Percentiles rank a stretch among this genome's conserved stretches.
Evolutionary conservation across 2,888 invertebrate genomes (phyloP).

Genomic region (Lottia scabra): DNA sequence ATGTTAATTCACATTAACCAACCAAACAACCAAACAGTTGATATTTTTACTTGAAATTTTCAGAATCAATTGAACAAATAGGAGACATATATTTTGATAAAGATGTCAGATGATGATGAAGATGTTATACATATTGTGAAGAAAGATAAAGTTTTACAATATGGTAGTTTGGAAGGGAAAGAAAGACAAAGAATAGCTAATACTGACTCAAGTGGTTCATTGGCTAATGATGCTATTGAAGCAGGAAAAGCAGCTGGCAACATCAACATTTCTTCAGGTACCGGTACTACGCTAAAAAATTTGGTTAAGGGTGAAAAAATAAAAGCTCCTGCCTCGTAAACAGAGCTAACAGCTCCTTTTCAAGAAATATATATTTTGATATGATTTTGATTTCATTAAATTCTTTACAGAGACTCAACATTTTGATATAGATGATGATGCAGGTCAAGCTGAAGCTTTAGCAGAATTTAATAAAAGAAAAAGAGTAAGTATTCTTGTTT

Average conservation of each 20-base stretch:
- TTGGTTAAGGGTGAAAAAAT: too few relatives aligned
- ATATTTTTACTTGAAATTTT: too few relatives aligned
- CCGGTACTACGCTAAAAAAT: not conserved
- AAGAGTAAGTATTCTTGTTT: slow-evolving; percentile 74
- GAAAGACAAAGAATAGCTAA: slow-evolving; percentile 80
- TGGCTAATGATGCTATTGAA: slow-evolving; percentile 66
- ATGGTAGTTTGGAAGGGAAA: slow-evolving; percentile 88
- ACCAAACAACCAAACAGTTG: too few relatives aligned
- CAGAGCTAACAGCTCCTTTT: too few relatives aligned
- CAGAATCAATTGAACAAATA: too few relatives aligned
- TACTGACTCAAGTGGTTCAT: slow-evolving; percentile 69
- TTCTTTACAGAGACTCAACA: slow-evolving; percentile 74
- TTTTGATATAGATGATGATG: slow-evolving; percentile 88
- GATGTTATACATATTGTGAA: slow-evolving; percentile 76
- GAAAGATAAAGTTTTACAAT: slow-evolving; percentile 83
- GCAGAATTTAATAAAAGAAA: slow-evolving; percentile 96
- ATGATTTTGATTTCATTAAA: too few relatives aligned
- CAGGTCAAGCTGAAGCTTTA: slow-evolving; percentile 88
- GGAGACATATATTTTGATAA: not conserved
- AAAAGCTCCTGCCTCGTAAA: too few relatives aligned
- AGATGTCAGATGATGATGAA: slow-evolving; percentile 80
- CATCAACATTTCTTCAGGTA: slow-evolving; percentile 75
- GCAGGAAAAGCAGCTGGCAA: slow-evolving; percentile 75
- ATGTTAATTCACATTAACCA: too few relatives aligned
- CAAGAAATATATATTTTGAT: too few relatives aligned